These are phyloP conservation scores for Melipona bicolor DNA, from an alignment of 2,888 invertebrate genomes.

Conservation along the genomic window DNA sequence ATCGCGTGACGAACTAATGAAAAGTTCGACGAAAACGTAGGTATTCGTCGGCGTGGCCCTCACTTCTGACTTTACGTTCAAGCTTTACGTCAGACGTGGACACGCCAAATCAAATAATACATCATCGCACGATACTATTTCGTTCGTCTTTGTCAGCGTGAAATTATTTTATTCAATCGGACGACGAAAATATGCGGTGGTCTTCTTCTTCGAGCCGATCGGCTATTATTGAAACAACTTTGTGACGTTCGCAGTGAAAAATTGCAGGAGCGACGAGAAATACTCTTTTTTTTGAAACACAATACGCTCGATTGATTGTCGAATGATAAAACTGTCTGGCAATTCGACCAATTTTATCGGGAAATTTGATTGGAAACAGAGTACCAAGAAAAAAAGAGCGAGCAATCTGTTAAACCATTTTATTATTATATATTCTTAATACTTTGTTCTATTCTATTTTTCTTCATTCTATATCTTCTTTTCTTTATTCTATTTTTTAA, in stretches of 20 bases:
- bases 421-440: too few relatives aligned
- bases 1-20: constrained; percentile 65
- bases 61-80: constrained; percentile 42
- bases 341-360: background rate
- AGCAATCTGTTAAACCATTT: background rate
- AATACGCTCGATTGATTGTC: background rate
- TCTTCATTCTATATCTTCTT: too few relatives aligned
- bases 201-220: background rate
- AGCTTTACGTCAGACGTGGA: constrained; percentile 53
- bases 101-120: constrained; percentile 56
- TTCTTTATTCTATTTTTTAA: too few relatives aligned
- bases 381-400: background rate
- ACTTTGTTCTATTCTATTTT: too few relatives aligned
- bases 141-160: constrained; percentile 21
- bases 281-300: background rate
- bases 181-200: constrained; percentile 10
- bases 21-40: constrained; percentile 48
- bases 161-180: constrained; percentile 48
- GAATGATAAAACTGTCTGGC: too few relatives aligned
- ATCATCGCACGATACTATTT: constrained; percentile 56
- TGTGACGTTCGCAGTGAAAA: background rate
- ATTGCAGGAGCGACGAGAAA: background rate
- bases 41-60: constrained; percentile 36
- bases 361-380: background rate
- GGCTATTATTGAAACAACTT: background rate